Evolutionary conservation across 2,888 invertebrate species (phyloP), one percentile per base, ranked within the genome.

Genomic region (Acrobasis repandana): DNA sequence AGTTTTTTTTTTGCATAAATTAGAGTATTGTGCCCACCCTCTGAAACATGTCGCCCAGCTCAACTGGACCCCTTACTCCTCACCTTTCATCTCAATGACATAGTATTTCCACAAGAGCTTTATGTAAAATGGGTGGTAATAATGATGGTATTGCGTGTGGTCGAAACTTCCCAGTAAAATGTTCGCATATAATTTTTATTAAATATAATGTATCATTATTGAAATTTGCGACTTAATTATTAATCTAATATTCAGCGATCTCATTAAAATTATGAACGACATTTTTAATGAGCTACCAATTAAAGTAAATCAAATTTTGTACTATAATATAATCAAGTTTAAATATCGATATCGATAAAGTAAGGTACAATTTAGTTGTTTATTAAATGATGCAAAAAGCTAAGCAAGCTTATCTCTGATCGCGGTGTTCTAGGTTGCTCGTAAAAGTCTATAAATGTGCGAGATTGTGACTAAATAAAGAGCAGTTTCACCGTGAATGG

Each of bases 401-500:
- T 49, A n/a, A 38, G 34, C 38, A 36, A 58, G 50, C 48, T 20
- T 58, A 58, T 58, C 50, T 58, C 38, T 36, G 67, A 70, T 67
- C 74, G 67, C 69, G 70, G 71, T 73, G 74, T 71, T 72, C 73
- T 74, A 73, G 66, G 70, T 66, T 67, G 73, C 71, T 78, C 75
- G 75, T 76, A 75, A 80, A 79, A 71, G 70, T 75, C 75, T 79
- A 75, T 74, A 74, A 76, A 75, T 75, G 73, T 75, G 73, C 76
- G 66, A 77, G 78, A 81, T 80, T 78, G 80, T 75, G 75, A 75
- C 80, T 82, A 82, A 86, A 86, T 85, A 85, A 82, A 83, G 79
- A 83, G 82, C 76, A 74, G 84, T 80, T 83, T 83, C 76, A 79
- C 87, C 84, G 77, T 85, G 84, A 85, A 86, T 83, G 85, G 83